Base-by-base conservation (phyloP, 2,888 invertebrate species). In the Dermolepida albohirtum region DNA sequence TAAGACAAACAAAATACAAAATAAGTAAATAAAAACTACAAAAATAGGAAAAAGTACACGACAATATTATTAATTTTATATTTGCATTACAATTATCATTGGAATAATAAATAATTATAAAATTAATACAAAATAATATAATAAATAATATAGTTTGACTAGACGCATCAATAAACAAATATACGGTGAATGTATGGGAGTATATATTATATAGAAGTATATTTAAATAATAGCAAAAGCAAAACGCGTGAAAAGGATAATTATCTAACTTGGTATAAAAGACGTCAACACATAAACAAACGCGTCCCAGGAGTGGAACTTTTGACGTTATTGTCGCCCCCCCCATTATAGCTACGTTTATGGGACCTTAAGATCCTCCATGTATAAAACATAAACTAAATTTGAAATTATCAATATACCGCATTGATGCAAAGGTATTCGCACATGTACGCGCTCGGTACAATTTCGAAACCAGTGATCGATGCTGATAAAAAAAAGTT, bases 361-460 rank as follows among this genome's bases (percentile, higher is more conserved):
- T 62, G 29, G 49, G 64, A 69, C 67, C 54, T 70, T 71, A 72
- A 72, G 68, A 70, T 71, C 71, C 73, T 68, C 68, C 67, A 70
- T 67, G 68, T 54, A 67, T 64, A 67, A 68, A 50, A 49, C 70
- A 71, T 68, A 68, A 64, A 70, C 65, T 63, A 49, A 66, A 66
- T 66, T 66, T 55, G 29, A 64, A 64, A 43, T 51, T 64, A 44
- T 44, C 59, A 59, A 64, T 55, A 57, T 40, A 47, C 39, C 44
- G 57, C 47, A 57, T 66, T 50, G 55, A 49, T 50, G 22, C 29
- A 59, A 59, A 59, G 44, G 43, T 41, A 59, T 44, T 29, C 59
- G 14, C 59, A 59, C 59, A 59, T 59, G 44, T 7, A 11, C 39
- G 12, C 39, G 39, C 16, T 14, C 34, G 16, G 10, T 40, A 40